Base-by-base conservation (phyloP, 1,140 invertebrate species). In the Bombus sibiricus region DNA sequence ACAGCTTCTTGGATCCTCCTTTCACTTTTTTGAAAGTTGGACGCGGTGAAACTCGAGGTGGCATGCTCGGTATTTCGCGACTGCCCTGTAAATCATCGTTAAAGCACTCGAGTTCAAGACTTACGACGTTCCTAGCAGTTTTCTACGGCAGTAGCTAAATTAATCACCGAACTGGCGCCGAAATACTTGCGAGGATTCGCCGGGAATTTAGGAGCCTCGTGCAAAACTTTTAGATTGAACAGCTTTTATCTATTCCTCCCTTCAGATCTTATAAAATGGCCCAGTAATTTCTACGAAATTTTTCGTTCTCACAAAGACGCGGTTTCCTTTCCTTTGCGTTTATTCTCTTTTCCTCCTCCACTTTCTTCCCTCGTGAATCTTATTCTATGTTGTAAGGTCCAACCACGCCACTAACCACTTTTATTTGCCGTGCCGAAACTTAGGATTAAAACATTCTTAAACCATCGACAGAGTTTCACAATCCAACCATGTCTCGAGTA, bases 401-500 rank as follows among this genome's bases (percentile, higher is more conserved):
- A 8, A 28, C 3, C 8, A 64, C 72, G 66, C 37, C 25, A 22
- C 13, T 39, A 34, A 68, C 25, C 32, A 88, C 75, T 83, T 71
- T 84, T 81, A 88, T 91, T 91, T 43, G 73, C 13, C 43, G 37
- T 32, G 47, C 74, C 85, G 72, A 85, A 84, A 85, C 83, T 87
- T 85, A 80, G 81, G 78, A 84, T 91, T 90, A 91, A 91, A 90
- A 88, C 85, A 90, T 88, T 82, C 86, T 90, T 88, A 85, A 83
- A 88, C 68, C 74, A 89, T 83, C 62, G 53, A 41, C 69, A 9
- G 77, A 75, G 62, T 90, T 47, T 90, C 89, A 89, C 85, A 84
- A 89, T 85, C 73, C 69, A 32, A 34, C 53, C 73, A 68, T 79
- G 88, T 89, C 77, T 77, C 88, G 85, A 73, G 77, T 74, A 90